Conservation (phyloP, 2,888 invertebrate species). For the Dynastes tityus region DNA sequence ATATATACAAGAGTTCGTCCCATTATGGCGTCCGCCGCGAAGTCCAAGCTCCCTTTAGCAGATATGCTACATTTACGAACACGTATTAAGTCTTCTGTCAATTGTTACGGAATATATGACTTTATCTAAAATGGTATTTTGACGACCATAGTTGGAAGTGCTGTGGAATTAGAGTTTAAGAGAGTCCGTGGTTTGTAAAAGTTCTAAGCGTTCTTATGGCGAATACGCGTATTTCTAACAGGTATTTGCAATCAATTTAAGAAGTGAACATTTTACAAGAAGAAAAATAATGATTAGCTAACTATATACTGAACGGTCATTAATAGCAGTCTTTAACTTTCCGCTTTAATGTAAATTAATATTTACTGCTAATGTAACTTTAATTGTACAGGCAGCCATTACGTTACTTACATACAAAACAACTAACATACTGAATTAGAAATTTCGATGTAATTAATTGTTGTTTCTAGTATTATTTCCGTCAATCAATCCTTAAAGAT, state of each 20-base stretch:
- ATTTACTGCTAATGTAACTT: slow-evolving; percentile 26
- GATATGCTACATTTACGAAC: slow-evolving; percentile 46
- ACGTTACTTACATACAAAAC: slow-evolving; percentile 4
- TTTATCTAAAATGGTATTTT: slow-evolving; percentile 46
- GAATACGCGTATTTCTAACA: slow-evolving; percentile 2
- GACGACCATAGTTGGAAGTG: slow-evolving; percentile 36
- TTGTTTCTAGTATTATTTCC: not conserved
- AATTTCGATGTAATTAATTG: slow-evolving; percentile 31
- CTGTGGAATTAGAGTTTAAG: slow-evolving; percentile 30
- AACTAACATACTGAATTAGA: slow-evolving; percentile 3
- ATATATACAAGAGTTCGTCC: slow-evolving; percentile 45
- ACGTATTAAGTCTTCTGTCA: slow-evolving; percentile 47
- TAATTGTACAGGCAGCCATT: slow-evolving; percentile 32
- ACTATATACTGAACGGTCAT: not conserved
- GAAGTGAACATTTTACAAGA: slow-evolving; percentile 9
- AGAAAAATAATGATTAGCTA: slow-evolving; percentile 18
- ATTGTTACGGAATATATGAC: slow-evolving; percentile 44
- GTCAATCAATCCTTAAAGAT: too few relatives aligned
- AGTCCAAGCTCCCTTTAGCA: slow-evolving; percentile 36
- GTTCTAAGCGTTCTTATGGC: slow-evolving; percentile 16
- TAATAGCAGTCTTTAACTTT: slow-evolving; percentile 21
- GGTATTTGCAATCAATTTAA: slow-evolving; percentile 20
- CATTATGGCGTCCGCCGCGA: slow-evolving; percentile 19
- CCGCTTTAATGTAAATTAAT: slow-evolving; percentile 25
- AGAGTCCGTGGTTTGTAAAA: slow-evolving; percentile 11